Base-by-base conservation (phyloP, 2,888 invertebrate species). In the Drosophila fungiperda region DNA sequence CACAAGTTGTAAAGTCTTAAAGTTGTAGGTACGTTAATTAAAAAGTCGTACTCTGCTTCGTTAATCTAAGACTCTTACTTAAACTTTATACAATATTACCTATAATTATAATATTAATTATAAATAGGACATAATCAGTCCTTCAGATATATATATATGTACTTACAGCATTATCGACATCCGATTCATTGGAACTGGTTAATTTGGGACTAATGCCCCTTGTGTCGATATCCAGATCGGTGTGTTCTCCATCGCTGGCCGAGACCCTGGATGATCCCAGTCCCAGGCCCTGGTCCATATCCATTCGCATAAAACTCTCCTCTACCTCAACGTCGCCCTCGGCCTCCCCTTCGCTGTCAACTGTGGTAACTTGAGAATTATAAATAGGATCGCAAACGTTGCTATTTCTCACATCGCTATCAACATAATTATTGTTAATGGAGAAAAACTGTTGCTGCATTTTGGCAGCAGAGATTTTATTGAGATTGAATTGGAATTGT, bases 401-500 rank as follows among this genome's bases (percentile, higher is more conserved):
- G 9, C 11, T 23, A 17, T 26, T 61, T 6, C 26, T 65, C 36
- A 60, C 29, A 74, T 69, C 55, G 17, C n/a, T 35, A 3, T 67
- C 23, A 45, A 42, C 49, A 38, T 54, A 50, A n/a, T 67, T 69
- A 40, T 68, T 78, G 48, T 23, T 45, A 1, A 23, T 45, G n/a
- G 65, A 66, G 11, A 62, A 23, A 42, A 59, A 55, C 20, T 76
- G 65, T 48, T 78, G 57, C 36, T 79, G 78, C 72, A 72, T 68
- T 38, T 80, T 80, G 11, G n/a, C 50, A 36, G 45, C 12, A 6
- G 53, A 17, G 1, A 48, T 57, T 53, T 70, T 42, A 15, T 26
- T 70, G 5, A 50, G 36, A 32, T 50, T 60, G 8, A 36, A 61
- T 1, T 61, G 40, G 8, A 68, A 42, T 12, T 70, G 40, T 29